Conservation (phyloP, 1,140 invertebrate genomes). For the Cyrtorhinus lividipennis region DNA sequence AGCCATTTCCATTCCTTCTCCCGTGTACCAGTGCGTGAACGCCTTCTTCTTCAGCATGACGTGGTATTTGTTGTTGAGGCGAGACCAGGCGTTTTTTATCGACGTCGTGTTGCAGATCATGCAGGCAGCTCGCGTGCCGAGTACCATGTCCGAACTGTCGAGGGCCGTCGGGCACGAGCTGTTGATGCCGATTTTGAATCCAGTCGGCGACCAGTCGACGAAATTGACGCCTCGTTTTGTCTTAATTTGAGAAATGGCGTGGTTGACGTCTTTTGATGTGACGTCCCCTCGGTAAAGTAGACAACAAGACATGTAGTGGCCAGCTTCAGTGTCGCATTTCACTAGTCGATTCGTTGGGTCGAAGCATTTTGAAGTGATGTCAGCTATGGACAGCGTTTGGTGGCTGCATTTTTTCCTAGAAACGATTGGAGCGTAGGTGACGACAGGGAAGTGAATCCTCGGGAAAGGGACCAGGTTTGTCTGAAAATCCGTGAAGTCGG, state of each 20-base stretch:
- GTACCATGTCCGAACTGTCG: constrained; percentile 24
- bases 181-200: constrained; percentile 25
- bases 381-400: constrained; percentile 32
- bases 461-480: constrained; percentile 41
- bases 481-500: constrained; percentile 50
- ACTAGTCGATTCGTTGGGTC: constrained; percentile 39
- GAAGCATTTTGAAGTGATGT: constrained; percentile 36
- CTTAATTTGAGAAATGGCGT: constrained; percentile 37
- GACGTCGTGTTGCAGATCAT: constrained; percentile 74
- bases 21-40: constrained; percentile 74
- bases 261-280: constrained; percentile 41
- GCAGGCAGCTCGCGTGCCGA: constrained; percentile 38
- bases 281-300: constrained; percentile 42
- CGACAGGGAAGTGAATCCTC: constrained; percentile 37
- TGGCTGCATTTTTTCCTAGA: constrained; percentile 42
- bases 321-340: constrained; percentile 35
- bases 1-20: constrained; percentile 73
- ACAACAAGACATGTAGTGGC: constrained; percentile 45
- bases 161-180: constrained; percentile 19
- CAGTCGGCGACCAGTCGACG: constrained; percentile 32
- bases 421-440: constrained; percentile 47
- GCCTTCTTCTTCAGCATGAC: constrained; percentile 70
- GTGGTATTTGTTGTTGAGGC: constrained; percentile 69
- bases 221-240: constrained; percentile 33
- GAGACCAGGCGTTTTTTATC: constrained; percentile 62